phyloP scores from a whole-genome alignment of 2,888 invertebrate species.

The Eurytoma adleriae region DNA sequence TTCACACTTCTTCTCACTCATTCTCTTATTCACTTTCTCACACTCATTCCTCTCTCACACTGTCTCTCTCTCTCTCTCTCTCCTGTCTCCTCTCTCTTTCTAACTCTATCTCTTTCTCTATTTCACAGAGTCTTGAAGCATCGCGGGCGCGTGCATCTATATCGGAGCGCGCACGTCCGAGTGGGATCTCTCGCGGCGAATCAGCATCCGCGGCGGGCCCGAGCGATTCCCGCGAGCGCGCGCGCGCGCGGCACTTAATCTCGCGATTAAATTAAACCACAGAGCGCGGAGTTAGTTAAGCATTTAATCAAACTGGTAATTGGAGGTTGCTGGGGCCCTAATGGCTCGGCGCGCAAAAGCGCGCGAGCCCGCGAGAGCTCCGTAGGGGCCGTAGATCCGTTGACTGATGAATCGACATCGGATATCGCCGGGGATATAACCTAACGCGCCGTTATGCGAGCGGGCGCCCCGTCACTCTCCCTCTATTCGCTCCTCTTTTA shows the following conservation, averaged over 20 bases:
- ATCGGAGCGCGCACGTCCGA: neutral
- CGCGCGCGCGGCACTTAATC: constrained; percentile 70
- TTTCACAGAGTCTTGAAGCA: neutral
- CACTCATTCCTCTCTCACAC: no score
- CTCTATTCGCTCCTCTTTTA: neutral
- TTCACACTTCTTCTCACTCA: neutral
- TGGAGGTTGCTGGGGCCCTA: constrained; percentile 72
- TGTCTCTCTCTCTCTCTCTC: neutral
- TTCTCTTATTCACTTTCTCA: no score
- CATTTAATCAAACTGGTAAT: constrained; percentile 75
- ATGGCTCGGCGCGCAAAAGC: constrained; percentile 66
- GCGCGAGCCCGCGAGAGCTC: constrained; percentile 16
- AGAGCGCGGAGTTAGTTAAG: constrained; percentile 74
- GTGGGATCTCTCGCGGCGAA: constrained; percentile 4
- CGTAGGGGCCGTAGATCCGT: constrained; percentile 38
- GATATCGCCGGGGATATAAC: constrained; percentile 51
- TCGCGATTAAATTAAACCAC: constrained; percentile 75
- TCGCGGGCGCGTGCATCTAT: neutral
- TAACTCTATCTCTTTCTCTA: neutral
- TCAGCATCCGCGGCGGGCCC: constrained; percentile 10
- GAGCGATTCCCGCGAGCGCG: constrained; percentile 52
- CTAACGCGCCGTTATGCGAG: constrained; percentile 35
- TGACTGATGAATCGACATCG: constrained; percentile 68
- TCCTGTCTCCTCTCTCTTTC: neutral
- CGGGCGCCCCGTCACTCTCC: constrained; percentile 15